Conservation (phyloP, 2,888 invertebrate species). For the Dioctria linearis region DNA sequence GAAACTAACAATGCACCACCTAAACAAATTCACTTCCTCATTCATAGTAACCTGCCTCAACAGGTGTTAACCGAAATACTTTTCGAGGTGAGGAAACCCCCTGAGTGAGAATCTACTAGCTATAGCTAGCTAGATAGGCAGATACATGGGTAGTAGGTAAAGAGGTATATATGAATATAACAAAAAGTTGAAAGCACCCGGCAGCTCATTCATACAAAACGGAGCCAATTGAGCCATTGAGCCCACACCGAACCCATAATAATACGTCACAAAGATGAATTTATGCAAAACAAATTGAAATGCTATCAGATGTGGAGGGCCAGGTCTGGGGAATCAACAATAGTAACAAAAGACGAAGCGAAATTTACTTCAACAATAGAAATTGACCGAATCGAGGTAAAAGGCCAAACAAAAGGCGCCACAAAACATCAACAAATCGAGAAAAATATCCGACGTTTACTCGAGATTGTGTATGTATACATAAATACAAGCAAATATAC, state of each 20-base stretch:
- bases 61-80: constrained; percentile 46
- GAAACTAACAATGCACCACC: constrained; percentile 45
- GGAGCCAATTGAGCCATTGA: constrained; percentile 46
- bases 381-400: constrained; percentile 52
- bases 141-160: too few species aligned
- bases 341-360: constrained; percentile 46
- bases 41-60: constrained; percentile 45
- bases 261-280: constrained; percentile 52
- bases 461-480: neutral
- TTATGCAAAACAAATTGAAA: constrained; percentile 53
- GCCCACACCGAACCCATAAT: constrained; percentile 41
- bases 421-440: constrained; percentile 46
- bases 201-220: constrained; percentile 33
- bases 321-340: constrained; percentile 33
- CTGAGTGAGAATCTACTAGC: neutral
- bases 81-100: constrained; percentile 12
- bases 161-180: constrained; percentile 1
- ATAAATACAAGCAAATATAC: too few species aligned
- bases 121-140: too few species aligned
- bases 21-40: constrained; percentile 50
- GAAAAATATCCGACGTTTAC: constrained; percentile 24
- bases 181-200: constrained; percentile 48
- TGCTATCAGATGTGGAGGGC: constrained; percentile 34
- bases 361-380: constrained; percentile 42
- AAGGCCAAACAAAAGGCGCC: constrained; percentile 47